Evolutionary conservation across 2,888 invertebrate genomes (phyloP).

Genomic region (Eupithecia exiguata): DNA sequence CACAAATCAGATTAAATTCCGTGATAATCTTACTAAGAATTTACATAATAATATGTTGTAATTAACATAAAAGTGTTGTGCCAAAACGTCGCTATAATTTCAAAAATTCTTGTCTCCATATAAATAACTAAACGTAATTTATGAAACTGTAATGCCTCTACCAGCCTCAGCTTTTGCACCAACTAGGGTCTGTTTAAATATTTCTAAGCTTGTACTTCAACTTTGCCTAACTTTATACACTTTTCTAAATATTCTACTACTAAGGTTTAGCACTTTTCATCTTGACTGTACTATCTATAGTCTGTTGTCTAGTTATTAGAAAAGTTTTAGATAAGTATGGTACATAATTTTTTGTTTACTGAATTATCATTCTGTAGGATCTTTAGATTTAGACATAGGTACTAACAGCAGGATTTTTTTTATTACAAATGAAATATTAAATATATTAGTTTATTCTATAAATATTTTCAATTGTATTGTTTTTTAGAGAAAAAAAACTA

Average conservation of each 20-base stretch:
- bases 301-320: slow-evolving; percentile 32
- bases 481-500: too few species aligned
- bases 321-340: slow-evolving; percentile 6
- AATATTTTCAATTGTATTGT: not conserved
- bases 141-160: slow-evolving; percentile 16
- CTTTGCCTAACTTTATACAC: slow-evolving; percentile 32
- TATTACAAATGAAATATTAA: not conserved
- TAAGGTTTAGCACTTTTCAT: slow-evolving; percentile 26
- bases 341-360: not conserved
- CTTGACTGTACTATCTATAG: slow-evolving; percentile 26
- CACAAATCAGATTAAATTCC: not conserved
- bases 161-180: slow-evolving; percentile 34
- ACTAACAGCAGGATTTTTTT: not conserved
- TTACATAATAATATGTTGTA: not conserved
- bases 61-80: slow-evolving; percentile 9
- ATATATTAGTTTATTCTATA: not conserved
- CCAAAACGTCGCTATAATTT: slow-evolving; percentile 20
- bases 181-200: slow-evolving; percentile 25
- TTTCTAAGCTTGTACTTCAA: slow-evolving; percentile 29
- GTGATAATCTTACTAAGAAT: not conserved
- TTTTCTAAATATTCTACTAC: slow-evolving; percentile 27
- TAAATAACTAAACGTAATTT: not conserved
- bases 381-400: not conserved
- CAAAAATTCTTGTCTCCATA: not conserved
- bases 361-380: not conserved